Base-by-base conservation (phyloP, 2,797 vertebrate species). In the Sarcoramphus papa region DNA sequence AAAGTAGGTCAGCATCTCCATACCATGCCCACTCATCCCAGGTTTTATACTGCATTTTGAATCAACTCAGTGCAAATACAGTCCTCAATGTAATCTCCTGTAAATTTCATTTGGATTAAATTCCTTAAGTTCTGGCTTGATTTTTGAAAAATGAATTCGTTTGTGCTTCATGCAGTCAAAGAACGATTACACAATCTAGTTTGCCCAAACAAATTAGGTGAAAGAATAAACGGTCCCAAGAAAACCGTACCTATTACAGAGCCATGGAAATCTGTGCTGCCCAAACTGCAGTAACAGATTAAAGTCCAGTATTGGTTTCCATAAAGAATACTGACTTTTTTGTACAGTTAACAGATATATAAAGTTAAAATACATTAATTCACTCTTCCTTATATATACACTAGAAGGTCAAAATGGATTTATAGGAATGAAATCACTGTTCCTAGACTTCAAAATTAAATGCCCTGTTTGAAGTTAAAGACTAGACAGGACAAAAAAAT, bases 101-200 rank as follows among this genome's bases (percentile, higher is more conserved):
- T 45, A 94, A 77, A 95, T 85, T 90, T 93, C 5, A 88, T 83
- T 83, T 84, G 22, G 78, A 91, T 70, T 90, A 95, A 83, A 90
- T 60, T 91, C 40, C 25, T 84, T 41, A 84, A 70, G 1, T 84
- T 91, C 45, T 82, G n/a, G 73, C 84, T 35, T 75, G n/a, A 73
- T 76, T 90, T 95, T 93, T 59, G 0, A 40, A 88, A 94, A 94
- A 77, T 53, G 75, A 67, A 79, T 92, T 54, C 23, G 12, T 88
- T 89, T 80, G 17, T 79, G 53, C 35, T 86, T 90, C 31, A 48
- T 63, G 20, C 18, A 78, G 56, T 95, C 63, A 76, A 78, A 60
- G 15, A 63, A 68, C 0, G 17, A 73, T 78, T 94, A 37, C 16
- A 78, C 11, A 67, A 65, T 33, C 18, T 25, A 56, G 22, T 64